Base-by-base conservation (phyloP, 2,888 invertebrate species). In the Sisyra terminalis region DNA sequence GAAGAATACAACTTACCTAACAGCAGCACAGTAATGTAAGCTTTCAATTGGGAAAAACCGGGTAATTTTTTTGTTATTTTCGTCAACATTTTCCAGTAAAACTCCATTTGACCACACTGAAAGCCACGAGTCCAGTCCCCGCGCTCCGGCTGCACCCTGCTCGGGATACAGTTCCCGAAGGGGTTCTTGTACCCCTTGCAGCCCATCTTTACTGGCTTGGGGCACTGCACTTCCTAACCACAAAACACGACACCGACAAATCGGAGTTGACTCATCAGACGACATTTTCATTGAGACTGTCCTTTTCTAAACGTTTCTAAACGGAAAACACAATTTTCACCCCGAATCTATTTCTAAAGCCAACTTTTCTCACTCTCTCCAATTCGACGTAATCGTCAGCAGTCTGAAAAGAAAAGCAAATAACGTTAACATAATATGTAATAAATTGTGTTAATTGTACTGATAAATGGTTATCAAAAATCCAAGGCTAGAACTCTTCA, bases 71-170 rank as follows among this genome's bases (percentile, higher is more conserved):
- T 90, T 86, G 47, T 89, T 83, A 58, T 89, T 84, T 65, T 94
- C 94, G 61, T 94, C 94, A 29, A 94, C 87, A 62, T 97, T 97
- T 67, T 97, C 94, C 50, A 98, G 61, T 39, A 89, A 63, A 49
- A 98, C 79, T 40, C 97, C 97, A 59, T 94, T 94, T 48, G 89
- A 89, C 88, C 93, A 94, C 41, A 98, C 92, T 51, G 90, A 90
- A 43, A 97, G 70, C 90, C 93, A 93, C 50, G 94, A 89, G 66
- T 92, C 89, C 56, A 93, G 87, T 54, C 97, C 88, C 57, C 86
- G 75, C 50, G 87, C 82, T 7, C 85, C 78, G 47, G 85, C 73
- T 46, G 88, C 84, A 46, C 92, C 90, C 65, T 90, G 89, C 50
- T 92, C 89, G 45, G 96, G 93, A 64, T 98, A 98, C 45, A 96